phyloP scores from a whole-genome alignment of 2,888 invertebrate species.

The Epirrhoe tristata region DNA sequence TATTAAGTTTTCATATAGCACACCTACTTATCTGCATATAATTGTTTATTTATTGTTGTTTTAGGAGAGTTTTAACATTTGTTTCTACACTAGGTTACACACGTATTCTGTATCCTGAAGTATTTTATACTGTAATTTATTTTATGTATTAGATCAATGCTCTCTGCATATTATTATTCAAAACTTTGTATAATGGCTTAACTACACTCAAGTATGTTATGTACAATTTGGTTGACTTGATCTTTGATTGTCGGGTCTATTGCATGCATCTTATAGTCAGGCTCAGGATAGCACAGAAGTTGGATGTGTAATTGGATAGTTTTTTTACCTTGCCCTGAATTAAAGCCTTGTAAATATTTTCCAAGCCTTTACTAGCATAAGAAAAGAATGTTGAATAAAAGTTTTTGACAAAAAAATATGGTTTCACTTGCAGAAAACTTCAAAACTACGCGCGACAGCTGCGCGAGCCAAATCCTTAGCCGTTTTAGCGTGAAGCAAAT shows the following conservation, averaged over 20 bases:
- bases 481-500: too few species aligned
- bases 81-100: conserved; percentile 72
- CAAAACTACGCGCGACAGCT: too few species aligned
- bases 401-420: conserved; percentile 74
- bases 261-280: conserved; percentile 62
- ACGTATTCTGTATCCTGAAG: conserved; percentile 66
- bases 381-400: conserved; percentile 82
- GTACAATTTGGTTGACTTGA: conserved; percentile 33
- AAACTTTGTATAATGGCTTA: conserved; percentile 13
- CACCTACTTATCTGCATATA: conserved; percentile 65
- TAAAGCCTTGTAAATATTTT: conserved; percentile 83
- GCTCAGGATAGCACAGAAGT: conserved; percentile 73
- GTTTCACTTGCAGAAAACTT: conserved; percentile 57
- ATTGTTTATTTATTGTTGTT: conserved; percentile 81
- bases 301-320: conserved; percentile 73
- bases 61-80: conserved; percentile 83
- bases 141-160: conserved; percentile 39
- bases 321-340: conserved; percentile 84
- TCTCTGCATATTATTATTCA: conserved; percentile 44
- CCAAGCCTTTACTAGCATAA: conserved; percentile 82
- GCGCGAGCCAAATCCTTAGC: too few species aligned
- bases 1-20: conserved; percentile 71
- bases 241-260: conserved; percentile 50
- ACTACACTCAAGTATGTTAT: conserved; percentile 16
- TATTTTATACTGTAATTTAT: conserved; percentile 52